These are phyloP conservation scores for Furcula furcula DNA, from an alignment of 2,888 invertebrate genomes.

Conservation along the genomic window DNA sequence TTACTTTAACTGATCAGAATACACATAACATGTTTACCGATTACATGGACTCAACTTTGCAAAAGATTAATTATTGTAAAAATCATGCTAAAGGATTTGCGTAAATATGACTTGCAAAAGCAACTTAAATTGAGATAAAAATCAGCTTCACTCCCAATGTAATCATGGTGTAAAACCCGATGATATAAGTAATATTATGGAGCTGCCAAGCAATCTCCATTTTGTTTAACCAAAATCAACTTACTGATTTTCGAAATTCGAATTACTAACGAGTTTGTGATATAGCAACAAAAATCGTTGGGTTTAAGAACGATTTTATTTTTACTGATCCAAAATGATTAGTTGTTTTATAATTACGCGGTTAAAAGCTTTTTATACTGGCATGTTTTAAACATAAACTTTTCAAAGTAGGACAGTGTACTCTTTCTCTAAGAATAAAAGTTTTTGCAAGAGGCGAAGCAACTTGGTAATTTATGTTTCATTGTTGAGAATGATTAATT, in stretches of 20 bases:
- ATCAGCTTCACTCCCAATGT: constrained; percentile 5
- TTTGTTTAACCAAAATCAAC: too few species aligned
- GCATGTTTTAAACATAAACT: too few species aligned
- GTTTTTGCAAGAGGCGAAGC: constrained; percentile 14
- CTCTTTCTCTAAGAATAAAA: constrained; percentile 13
- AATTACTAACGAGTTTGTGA: too few species aligned
- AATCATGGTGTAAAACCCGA: constrained; percentile 50
- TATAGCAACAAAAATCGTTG: too few species aligned
- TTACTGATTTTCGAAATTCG: too few species aligned
- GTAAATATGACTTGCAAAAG: neutral
- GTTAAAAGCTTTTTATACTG: too few species aligned
- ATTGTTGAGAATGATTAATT: constrained; percentile 38
- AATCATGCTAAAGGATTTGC: neutral
- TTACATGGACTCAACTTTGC: too few species aligned
- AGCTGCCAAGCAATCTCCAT: constrained; percentile 36
- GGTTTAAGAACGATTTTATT: too few species aligned
- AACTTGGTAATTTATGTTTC: constrained; percentile 57
- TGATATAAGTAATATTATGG: constrained; percentile 73
- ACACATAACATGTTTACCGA: too few species aligned
- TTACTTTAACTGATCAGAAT: too few species aligned
- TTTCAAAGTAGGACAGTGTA: constrained; percentile 11
- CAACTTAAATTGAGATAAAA: neutral
- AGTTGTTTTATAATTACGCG: too few species aligned
- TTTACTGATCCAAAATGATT: too few species aligned
- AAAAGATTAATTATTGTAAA: constrained; percentile 1